A percentile compares a stretch with the other conserved stretches of the same genome.
Conservation (phyloP, 2,888 invertebrate species). For the Sylvicola cinctus region DNA sequence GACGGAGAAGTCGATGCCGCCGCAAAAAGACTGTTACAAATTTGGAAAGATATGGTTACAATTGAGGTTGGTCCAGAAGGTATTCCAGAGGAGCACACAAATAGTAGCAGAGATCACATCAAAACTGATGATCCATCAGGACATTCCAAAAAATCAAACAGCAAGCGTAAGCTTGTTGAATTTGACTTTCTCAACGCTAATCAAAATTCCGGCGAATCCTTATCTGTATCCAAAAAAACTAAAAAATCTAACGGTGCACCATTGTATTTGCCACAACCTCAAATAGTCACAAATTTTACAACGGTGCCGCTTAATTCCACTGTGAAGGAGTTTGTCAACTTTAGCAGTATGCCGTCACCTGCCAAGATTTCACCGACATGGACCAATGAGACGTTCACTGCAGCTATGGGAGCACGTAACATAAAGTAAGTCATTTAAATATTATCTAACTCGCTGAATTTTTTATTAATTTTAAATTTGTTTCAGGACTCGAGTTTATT, state of each 20-base stretch:
- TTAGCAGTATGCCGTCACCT: constrained; percentile 6
- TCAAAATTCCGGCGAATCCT: too few species aligned
- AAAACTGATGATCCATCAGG: too few species aligned
- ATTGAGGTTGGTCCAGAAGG: constrained; percentile 42
- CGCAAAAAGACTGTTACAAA: constrained; percentile 59
- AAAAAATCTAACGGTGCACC: constrained; percentile 26
- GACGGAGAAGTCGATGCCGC: constrained; percentile 62
- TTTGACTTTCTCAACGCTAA: too few species aligned
- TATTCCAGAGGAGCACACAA: too few species aligned
- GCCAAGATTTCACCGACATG: constrained; percentile 24
- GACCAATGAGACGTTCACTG: neutral
- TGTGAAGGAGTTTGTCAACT: constrained; percentile 23
- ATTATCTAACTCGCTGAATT: too few species aligned
- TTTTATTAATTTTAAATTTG: constrained; percentile 7
- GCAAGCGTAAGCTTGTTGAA: too few species aligned
- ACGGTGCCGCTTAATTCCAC: constrained; percentile 43
- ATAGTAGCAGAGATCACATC: too few species aligned
- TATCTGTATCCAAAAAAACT: neutral
- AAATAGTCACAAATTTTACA: constrained; percentile 64
- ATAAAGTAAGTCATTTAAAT: too few species aligned
- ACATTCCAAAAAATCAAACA: too few species aligned
- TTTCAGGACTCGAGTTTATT: constrained; percentile 71
- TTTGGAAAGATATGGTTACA: constrained; percentile 84
- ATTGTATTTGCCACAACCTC: constrained; percentile 40
- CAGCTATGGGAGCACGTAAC: too few species aligned